These are phyloP conservation scores for Percopsis transmontana DNA, from an alignment of 2,113 vertebrate species.

Conservation along the genomic window DNA sequence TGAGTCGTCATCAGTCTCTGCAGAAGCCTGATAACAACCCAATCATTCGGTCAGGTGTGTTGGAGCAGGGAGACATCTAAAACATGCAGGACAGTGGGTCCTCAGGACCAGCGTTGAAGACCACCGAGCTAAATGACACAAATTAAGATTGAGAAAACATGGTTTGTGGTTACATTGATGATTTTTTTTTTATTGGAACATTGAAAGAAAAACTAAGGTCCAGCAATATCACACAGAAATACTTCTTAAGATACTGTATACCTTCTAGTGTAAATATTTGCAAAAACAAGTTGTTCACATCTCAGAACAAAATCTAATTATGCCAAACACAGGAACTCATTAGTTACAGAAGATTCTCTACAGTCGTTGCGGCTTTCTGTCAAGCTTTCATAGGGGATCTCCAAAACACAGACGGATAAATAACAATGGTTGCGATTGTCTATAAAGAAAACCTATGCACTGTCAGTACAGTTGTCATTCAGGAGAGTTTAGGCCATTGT, in stretches of 20 bases:
- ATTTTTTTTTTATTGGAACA: slow-evolving; percentile 12
- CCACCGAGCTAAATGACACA: slow-evolving; percentile 17
- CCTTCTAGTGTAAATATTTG: slow-evolving; percentile 4
- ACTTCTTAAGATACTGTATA: slow-evolving; percentile 16
- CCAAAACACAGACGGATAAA: slow-evolving; percentile 48
- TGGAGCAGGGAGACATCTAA: too few relatives aligned
- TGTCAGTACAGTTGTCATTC: slow-evolving; percentile 57
- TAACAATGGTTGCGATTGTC: slow-evolving; percentile 75
- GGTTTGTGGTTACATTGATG: background rate
- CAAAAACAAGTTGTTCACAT: slow-evolving; percentile 20
- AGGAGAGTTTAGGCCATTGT: slow-evolving; percentile 65
- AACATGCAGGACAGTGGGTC: too few relatives aligned
- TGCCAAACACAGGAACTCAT: slow-evolving; percentile 33
- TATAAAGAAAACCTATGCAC: slow-evolving; percentile 59
- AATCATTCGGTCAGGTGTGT: too few relatives aligned
- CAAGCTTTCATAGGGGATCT: slow-evolving; percentile 47
- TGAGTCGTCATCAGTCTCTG: too few relatives aligned
- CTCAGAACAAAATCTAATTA: slow-evolving; percentile 11
- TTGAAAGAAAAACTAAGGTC: slow-evolving; percentile 10
- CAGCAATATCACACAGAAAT: slow-evolving; percentile 37
- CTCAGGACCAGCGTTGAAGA: too few relatives aligned
- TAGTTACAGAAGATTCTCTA: slow-evolving; percentile 45
- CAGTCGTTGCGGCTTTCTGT: slow-evolving; percentile 23
- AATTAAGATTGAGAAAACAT: slow-evolving; percentile 28
- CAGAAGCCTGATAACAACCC: too few relatives aligned